phyloP scores from a whole-genome alignment of 2,797 vertebrate genomes.

The Alca torda region DNA sequence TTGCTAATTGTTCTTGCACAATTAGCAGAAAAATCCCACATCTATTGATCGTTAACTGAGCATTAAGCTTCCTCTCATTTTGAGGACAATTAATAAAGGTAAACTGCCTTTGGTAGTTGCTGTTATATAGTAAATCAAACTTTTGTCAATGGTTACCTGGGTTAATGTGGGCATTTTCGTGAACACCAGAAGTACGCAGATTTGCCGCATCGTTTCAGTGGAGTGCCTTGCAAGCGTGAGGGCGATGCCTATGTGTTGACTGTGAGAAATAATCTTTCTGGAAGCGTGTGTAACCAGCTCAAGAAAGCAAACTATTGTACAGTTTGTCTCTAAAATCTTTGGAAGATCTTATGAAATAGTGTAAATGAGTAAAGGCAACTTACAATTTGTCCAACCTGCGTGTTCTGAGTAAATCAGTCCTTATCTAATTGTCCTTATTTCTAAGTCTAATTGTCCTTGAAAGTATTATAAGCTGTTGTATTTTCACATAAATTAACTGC shows the following conservation, averaged over 20 bases:
- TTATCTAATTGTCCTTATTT: slow-evolving; percentile 23
- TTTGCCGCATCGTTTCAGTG: not conserved
- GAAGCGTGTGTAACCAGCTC: not conserved
- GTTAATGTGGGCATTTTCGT: not conserved
- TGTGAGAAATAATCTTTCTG: not conserved
- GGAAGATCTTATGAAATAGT: not conserved
- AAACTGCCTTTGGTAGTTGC: not conserved
- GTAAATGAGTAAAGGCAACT: not conserved
- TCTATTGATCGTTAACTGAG: not conserved
- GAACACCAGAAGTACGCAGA: not conserved
- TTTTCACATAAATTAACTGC: slow-evolving; percentile 9
- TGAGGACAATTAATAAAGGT: not conserved
- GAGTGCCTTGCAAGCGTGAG: not conserved
- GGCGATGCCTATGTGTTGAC: not conserved
- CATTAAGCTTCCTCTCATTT: not conserved
- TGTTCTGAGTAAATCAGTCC: not conserved
- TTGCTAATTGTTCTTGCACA: not conserved
- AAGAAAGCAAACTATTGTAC: not conserved
- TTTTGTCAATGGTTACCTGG: not conserved
- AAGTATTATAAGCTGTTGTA: not conserved
- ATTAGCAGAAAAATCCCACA: not conserved
- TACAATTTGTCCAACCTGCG: not conserved
- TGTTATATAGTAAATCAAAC: not conserved
- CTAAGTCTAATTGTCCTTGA: slow-evolving; percentile 41
- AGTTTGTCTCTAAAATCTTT: not conserved